A percentile compares a stretch with the other conserved stretches of the same genome.
Evolutionary conservation across 2,888 invertebrate species (phyloP).

Genomic region (Pediacus dermestoides): DNA sequence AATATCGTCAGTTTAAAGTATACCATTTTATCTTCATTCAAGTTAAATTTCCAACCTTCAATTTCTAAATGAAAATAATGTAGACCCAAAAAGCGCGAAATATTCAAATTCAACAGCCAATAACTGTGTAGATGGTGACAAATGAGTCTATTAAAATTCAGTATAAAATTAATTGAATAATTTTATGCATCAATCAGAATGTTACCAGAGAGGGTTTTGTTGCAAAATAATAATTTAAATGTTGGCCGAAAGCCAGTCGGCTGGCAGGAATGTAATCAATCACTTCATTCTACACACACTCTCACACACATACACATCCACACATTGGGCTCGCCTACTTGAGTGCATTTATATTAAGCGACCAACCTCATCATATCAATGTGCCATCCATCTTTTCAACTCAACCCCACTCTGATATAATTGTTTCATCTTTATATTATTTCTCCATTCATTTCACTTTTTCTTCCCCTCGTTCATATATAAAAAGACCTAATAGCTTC

Average conservation of each 20-base stretch:
- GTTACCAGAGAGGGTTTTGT: constrained; percentile 5
- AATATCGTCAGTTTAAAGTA: too few species aligned
- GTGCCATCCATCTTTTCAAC: constrained; percentile 43
- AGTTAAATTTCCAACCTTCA: too few species aligned
- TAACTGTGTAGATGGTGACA: constrained; percentile 3
- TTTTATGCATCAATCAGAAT: constrained; percentile 16
- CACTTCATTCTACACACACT: constrained; percentile 26
- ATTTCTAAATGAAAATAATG: too few species aligned
- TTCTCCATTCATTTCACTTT: constrained; percentile 6
- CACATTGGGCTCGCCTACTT: constrained; percentile 32
- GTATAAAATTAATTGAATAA: constrained; percentile 15
- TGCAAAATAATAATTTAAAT: constrained; percentile 15
- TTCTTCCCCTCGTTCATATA: too few species aligned
- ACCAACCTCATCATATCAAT: constrained; percentile 46
- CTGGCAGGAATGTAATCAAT: constrained; percentile 37
- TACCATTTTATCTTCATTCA: too few species aligned
- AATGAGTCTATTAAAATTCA: constrained; percentile 11
- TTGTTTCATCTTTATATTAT: constrained; percentile 17
- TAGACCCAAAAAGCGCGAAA: too few species aligned
- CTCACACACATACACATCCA: constrained; percentile 17
- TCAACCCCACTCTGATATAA: constrained; percentile 25
- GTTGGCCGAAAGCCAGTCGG: constrained; percentile 33
- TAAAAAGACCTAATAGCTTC: constrained; percentile 5
- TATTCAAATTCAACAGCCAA: too few species aligned
- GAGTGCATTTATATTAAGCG: constrained; percentile 36